A percentile compares a stretch with the other conserved stretches of the same genome.
phyloP scores from a whole-genome alignment of 2,888 invertebrate species.

The Pseudanteris insignis region DNA sequence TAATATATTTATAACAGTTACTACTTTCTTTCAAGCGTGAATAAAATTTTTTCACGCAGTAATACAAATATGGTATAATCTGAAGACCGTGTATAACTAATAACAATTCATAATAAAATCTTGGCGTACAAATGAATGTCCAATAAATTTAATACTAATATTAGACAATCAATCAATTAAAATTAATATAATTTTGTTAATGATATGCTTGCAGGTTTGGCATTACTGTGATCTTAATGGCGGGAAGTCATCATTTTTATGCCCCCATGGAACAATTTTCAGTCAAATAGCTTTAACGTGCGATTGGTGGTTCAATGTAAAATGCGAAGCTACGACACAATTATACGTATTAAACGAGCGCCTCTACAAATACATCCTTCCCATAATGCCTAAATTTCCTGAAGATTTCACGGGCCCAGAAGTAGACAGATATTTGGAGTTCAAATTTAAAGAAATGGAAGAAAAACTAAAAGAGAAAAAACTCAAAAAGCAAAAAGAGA shows the following conservation, averaged over 20 bases:
- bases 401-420: slow-evolving; percentile 89
- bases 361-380: slow-evolving; percentile 87
- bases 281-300: slow-evolving; percentile 88
- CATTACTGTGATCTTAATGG: slow-evolving; percentile 92
- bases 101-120: too few species aligned
- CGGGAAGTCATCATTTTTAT: slow-evolving; percentile 88
- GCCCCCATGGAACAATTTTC: slow-evolving; percentile 91
- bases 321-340: slow-evolving; percentile 83
- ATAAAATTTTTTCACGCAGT: too few species aligned
- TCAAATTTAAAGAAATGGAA: slow-evolving; percentile 89
- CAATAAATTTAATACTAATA: too few species aligned
- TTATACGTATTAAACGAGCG: slow-evolving; percentile 88
- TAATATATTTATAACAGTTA: too few species aligned
- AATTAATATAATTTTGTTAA: too few species aligned
- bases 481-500: slow-evolving; percentile 59
- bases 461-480: slow-evolving; percentile 79
- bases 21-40: too few species aligned
- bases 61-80: too few species aligned
- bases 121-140: too few species aligned
- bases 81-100: too few species aligned
- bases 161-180: too few species aligned
- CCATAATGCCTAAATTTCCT: slow-evolving; percentile 87
- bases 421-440: slow-evolving; percentile 84
- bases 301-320: slow-evolving; percentile 94
- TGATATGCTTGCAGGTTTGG: slow-evolving; percentile 75